Evolutionary conservation across 2,113 vertebrate genomes (phyloP).

Genomic region (Sander vitreus): DNA sequence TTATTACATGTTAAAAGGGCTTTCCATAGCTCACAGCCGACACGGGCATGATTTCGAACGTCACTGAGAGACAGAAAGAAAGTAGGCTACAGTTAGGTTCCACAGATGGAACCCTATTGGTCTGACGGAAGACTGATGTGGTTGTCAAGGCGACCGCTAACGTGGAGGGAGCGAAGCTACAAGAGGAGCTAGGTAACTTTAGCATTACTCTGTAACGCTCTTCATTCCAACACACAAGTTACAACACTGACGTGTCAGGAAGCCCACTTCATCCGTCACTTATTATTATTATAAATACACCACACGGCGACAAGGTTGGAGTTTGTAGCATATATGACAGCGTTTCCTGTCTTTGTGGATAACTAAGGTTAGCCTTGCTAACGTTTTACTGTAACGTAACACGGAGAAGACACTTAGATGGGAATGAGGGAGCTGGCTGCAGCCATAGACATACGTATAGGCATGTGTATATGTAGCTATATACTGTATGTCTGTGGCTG

Average conservation of each 20-base stretch:
- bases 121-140: slow-evolving; percentile 68
- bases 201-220: slow-evolving; percentile 49
- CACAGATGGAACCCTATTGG: no score
- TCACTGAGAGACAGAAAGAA: no score
- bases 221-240: slow-evolving; percentile 31
- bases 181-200: slow-evolving; percentile 35
- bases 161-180: slow-evolving; percentile 65
- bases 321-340: background rate
- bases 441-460: no score
- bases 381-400: background rate
- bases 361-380: slow-evolving; percentile 20
- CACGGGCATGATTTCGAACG: no score
- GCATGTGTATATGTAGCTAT: no score
- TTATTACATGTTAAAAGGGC: no score
- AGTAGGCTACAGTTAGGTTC: no score
- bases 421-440: background rate
- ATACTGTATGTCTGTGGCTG: background rate
- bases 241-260: background rate
- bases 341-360: no score
- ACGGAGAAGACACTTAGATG: background rate
- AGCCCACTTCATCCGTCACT: background rate
- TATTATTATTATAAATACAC: background rate
- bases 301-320: rapidly evolving
- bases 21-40: no score
- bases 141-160: slow-evolving; percentile 84